Conservation (phyloP, 2,888 invertebrate species). For the Hanleya hanleyi region DNA sequence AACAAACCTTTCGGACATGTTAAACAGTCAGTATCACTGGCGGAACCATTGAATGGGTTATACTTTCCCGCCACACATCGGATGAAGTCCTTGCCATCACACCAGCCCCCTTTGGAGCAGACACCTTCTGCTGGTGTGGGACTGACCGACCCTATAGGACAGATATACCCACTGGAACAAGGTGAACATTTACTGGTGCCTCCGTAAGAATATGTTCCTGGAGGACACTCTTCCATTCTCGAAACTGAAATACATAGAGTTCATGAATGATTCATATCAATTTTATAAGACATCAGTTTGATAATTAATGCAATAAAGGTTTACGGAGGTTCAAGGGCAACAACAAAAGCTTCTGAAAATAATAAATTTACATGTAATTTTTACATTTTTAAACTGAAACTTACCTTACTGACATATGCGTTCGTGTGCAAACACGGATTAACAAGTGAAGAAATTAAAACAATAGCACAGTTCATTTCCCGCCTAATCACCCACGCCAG, state of each 20-base stretch:
- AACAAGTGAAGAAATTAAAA: too few species aligned
- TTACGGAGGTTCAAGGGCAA: too few species aligned
- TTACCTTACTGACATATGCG: too few species aligned
- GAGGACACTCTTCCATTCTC: conserved; percentile 58
- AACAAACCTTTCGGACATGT: conserved; percentile 67
- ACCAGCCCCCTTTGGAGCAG: conserved; percentile 65
- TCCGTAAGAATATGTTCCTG: conserved; percentile 64
- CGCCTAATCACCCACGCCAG: too few species aligned
- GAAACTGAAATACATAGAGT: conserved; percentile 44
- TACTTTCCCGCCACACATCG: conserved; percentile 66
- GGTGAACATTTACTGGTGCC: conserved; percentile 48
- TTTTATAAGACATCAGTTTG: too few species aligned
- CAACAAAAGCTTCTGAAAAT: too few species aligned
- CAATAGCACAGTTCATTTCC: too few species aligned
- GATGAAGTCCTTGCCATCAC: conserved; percentile 61
- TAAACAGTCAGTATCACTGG: conserved; percentile 46
- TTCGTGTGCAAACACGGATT: too few species aligned
- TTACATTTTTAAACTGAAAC: too few species aligned
- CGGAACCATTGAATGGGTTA: conserved; percentile 61
- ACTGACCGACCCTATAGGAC: conserved; percentile 58
- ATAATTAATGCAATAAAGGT: too few species aligned
- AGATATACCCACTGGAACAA: conserved; percentile 65
- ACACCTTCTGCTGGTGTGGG: conserved; percentile 52
- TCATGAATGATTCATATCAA: too few species aligned
- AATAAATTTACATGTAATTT: too few species aligned